Conservation (phyloP, 2,888 invertebrate species). For the Stenurella melanura region DNA sequence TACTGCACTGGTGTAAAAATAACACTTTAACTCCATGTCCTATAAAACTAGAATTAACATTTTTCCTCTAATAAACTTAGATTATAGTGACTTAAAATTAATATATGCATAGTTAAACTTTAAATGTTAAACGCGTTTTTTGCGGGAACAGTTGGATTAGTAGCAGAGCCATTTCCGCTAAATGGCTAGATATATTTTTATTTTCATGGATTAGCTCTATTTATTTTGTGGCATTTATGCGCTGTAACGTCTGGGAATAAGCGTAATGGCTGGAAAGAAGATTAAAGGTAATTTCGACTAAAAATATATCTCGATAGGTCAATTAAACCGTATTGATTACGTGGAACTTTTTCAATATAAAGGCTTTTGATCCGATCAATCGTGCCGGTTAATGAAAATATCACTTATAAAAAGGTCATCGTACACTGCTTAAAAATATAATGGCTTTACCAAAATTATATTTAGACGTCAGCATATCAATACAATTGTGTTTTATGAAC, state of each 20-base stretch:
- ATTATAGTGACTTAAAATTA: not conserved
- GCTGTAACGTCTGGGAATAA: not conserved
- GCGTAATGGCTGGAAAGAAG: not conserved
- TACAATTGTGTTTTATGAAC: too few relatives aligned
- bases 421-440: too few relatives aligned
- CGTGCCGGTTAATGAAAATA: not conserved
- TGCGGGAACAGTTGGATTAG: not conserved
- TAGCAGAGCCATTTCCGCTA: not conserved
- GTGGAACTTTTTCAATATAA: not conserved
- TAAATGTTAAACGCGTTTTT: not conserved
- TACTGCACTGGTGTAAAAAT: too few relatives aligned
- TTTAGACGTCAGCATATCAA: too few relatives aligned
- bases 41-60: too few relatives aligned
- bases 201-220: constrained; percentile 1
- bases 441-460: too few relatives aligned
- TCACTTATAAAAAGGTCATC: not conserved
- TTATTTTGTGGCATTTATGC: not conserved
- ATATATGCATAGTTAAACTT: not conserved
- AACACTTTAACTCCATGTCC: too few relatives aligned
- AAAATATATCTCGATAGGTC: not conserved
- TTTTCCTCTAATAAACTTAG: too few relatives aligned
- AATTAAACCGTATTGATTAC: not conserved
- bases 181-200: not conserved
- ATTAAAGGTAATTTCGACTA: not conserved
- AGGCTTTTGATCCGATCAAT: not conserved